These are phyloP conservation scores for Trilocha varians DNA, from an alignment of 2,888 invertebrate species.

Conservation along the genomic window DNA sequence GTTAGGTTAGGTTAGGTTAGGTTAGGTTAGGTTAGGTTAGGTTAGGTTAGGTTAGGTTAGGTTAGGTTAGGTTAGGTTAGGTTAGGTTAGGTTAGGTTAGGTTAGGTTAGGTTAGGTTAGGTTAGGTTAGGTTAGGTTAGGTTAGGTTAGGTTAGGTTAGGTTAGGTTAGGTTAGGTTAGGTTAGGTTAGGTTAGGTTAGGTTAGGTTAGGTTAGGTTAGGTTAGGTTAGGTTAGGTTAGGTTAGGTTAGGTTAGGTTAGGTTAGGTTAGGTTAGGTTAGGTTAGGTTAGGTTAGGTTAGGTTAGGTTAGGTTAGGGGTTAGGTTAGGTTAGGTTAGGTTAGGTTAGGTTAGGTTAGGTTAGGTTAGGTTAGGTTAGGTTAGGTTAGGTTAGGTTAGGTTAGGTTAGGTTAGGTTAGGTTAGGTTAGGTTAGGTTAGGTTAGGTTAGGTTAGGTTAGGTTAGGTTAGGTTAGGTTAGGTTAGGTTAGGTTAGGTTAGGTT, in stretches of 20 bases:
- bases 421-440: no score
- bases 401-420: no score
- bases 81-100: conserved; percentile 13
- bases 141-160: conserved; percentile 17
- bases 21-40: no score
- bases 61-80: no score
- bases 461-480: conserved; percentile 12
- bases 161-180: conserved; percentile 16
- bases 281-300: conserved; percentile 13
- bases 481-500: conserved; percentile 12
- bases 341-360: no score
- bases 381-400: no score
- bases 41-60: no score
- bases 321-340: no score
- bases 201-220: conserved; percentile 16
- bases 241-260: conserved; percentile 13
- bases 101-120: conserved; percentile 14
- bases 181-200: conserved; percentile 17
- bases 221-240: conserved; percentile 15
- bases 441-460: conserved; percentile 10
- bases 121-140: conserved; percentile 17
- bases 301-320: conserved; percentile 12
- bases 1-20: no score
- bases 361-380: no score
- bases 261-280: conserved; percentile 12